These are phyloP conservation scores for Panulirus ornatus DNA, from an alignment of 1,140 invertebrate genomes.

Conservation along the genomic window DNA sequence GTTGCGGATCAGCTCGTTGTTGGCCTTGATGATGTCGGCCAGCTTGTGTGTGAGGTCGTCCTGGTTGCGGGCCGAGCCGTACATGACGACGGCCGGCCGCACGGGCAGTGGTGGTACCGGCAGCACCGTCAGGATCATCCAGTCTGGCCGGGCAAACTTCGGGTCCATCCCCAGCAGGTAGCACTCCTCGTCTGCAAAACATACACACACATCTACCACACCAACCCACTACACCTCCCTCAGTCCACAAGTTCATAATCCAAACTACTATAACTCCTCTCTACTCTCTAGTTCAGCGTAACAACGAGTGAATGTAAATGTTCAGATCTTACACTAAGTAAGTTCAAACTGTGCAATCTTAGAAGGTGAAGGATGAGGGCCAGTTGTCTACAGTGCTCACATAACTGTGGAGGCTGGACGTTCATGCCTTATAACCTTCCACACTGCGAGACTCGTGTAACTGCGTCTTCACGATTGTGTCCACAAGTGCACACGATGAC, in stretches of 20 bases:
- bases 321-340: no score
- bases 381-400: no score
- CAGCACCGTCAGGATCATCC: constrained; percentile 98
- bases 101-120: constrained; percentile 96
- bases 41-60: constrained; percentile 99
- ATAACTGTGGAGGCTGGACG: no score
- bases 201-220: not conserved
- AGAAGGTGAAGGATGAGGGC: no score
- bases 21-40: constrained; percentile 98
- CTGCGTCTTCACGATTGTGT: no score
- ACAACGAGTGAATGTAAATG: no score
- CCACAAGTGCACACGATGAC: no score
- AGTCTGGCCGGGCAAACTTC: constrained; percentile 97
- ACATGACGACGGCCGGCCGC: constrained; percentile 98
- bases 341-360: no score
- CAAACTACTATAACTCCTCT: not conserved
- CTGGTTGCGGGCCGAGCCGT: constrained; percentile 97
- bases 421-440: no score
- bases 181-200: constrained; percentile 92
- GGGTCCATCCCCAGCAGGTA: constrained; percentile 97
- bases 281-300: not conserved
- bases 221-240: not conserved
- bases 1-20: constrained; percentile 97
- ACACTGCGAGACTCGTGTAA: no score
- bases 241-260: not conserved